Evolutionary conservation across 2,888 invertebrate genomes (phyloP), one percentile per base, ranked within the genome.

Genomic region (Nomada ferruginata): DNA sequence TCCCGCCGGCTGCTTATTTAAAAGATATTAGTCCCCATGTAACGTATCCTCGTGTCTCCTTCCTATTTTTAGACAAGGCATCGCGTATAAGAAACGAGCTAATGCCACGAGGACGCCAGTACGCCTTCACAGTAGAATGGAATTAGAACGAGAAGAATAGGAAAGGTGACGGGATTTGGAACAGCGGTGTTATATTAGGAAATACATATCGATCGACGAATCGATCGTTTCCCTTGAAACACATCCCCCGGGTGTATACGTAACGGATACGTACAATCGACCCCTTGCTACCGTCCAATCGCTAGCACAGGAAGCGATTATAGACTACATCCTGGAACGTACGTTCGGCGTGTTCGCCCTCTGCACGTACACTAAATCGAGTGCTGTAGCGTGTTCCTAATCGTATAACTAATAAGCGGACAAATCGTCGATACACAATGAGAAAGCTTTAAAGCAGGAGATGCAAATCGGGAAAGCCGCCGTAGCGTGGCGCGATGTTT

Each of bases 301-400:
- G 87, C 89, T 86, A 85, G 88, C 86, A 89, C 91, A 91, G 91
- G 91, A 91, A 91, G 89, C 90, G 89, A 91, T 91, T 92, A 91
- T 91, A 89, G 91, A 91, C 89, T 90, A 92, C 91, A 91, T 91
- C 92, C 91, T 91, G 91, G 89, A 90, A 87, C 90, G 87, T 87
- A 89, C 88, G 83, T 85, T 82, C 85, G 76, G 69, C 76, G 73
- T 73, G 82, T 79, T 82, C 85, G 89, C 79, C 72, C 82, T 70
- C 79, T 80, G 81, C 72, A 64, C 79, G 81, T 85, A 82, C 84
- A 83, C 85, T 84, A 81, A 88, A 88, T 88, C 83, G 85, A 84
- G 85, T 87, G 69, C 82, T 82, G 82, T 57, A 72, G 70, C 87
- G 68, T 74, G 73, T 73, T 79, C 73, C 81, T 85, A 85, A 85